These are phyloP conservation scores for Acanthurus lineatus DNA, from an alignment of 2,797 vertebrate species.

Conservation along the genomic window DNA sequence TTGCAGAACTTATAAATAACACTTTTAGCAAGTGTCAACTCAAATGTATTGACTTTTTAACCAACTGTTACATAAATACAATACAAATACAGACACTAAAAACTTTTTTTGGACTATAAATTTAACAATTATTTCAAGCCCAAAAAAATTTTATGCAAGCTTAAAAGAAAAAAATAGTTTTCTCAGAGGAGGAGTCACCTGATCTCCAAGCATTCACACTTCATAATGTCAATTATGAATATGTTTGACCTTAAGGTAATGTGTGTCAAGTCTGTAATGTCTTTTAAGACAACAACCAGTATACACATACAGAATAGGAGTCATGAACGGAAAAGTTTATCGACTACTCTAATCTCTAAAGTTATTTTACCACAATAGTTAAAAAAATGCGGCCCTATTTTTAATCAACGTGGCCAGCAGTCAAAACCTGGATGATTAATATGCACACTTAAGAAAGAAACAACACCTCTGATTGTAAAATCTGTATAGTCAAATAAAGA, in stretches of 20 bases:
- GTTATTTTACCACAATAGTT: not conserved
- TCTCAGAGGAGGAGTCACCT: not conserved
- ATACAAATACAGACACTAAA: not conserved
- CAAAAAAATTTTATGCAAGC: not conserved
- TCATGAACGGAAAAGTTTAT: not conserved
- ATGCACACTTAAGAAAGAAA: slow-evolving; percentile 46
- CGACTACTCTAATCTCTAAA: not conserved
- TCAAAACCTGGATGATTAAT: slow-evolving; percentile 27
- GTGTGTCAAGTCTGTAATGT: too few species aligned
- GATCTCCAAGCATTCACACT: not conserved
- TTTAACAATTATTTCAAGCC: not conserved
- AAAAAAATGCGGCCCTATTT: not conserved
- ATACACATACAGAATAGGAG: too few species aligned
- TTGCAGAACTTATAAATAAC: not conserved
- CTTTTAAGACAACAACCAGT: too few species aligned
- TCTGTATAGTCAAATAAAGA: slow-evolving; percentile 32
- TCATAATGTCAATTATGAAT: not conserved
- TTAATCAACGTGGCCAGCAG: slow-evolving; percentile 1
- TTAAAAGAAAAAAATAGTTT: not conserved
- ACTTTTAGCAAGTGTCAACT: not conserved
- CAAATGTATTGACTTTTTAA: not conserved
- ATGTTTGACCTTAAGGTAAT: not conserved
- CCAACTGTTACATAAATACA: too few species aligned
- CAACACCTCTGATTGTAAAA: slow-evolving; percentile 30
- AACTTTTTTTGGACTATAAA: not conserved